These are phyloP conservation scores for Drosophila bocki DNA, from an alignment of 1,140 invertebrate genomes.

Conservation along the genomic window DNA sequence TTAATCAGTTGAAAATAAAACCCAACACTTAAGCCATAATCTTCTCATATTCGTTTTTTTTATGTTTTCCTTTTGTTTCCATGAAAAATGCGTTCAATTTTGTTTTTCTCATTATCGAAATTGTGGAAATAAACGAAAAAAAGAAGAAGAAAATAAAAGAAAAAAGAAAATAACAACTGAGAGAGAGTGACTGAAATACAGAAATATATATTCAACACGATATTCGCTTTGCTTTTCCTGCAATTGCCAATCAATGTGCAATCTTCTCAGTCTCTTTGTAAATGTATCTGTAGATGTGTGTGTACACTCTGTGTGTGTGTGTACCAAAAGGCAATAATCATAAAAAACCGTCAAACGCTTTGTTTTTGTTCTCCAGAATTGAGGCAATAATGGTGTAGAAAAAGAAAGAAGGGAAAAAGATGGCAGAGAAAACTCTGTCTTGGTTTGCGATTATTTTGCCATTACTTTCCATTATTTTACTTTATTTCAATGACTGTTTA, in stretches of 20 bases:
- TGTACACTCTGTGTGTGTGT: constrained; percentile 23
- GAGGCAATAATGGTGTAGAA: constrained; percentile 65
- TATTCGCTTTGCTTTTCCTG: constrained; percentile 63
- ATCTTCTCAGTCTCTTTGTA: constrained; percentile 39
- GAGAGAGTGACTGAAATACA: constrained; percentile 8
- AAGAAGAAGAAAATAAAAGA: background rate
- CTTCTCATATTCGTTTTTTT: background rate
- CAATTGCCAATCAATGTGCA: constrained; percentile 78
- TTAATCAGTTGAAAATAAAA: background rate
- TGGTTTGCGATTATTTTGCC: constrained; percentile 80
- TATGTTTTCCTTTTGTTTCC: background rate
- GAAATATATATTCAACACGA: constrained; percentile 41
- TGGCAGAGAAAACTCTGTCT: constrained; percentile 25
- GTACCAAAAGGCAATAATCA: constrained; percentile 72
- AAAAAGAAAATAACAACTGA: background rate
- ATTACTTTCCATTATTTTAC: constrained; percentile 83
- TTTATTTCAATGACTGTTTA: constrained; percentile 84
- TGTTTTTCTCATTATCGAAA: constrained; percentile 33
- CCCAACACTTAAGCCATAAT: background rate
- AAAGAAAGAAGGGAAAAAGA: constrained; percentile 15
- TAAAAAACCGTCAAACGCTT: constrained; percentile 77
- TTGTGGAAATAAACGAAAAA: constrained; percentile 19
- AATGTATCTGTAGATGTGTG: constrained; percentile 13
- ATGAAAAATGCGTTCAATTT: constrained; percentile 8
- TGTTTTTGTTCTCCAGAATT: constrained; percentile 64